Evolutionary conservation across 2,113 vertebrate species (phyloP).

Genomic region (Ornithorhynchus anatinus): DNA sequence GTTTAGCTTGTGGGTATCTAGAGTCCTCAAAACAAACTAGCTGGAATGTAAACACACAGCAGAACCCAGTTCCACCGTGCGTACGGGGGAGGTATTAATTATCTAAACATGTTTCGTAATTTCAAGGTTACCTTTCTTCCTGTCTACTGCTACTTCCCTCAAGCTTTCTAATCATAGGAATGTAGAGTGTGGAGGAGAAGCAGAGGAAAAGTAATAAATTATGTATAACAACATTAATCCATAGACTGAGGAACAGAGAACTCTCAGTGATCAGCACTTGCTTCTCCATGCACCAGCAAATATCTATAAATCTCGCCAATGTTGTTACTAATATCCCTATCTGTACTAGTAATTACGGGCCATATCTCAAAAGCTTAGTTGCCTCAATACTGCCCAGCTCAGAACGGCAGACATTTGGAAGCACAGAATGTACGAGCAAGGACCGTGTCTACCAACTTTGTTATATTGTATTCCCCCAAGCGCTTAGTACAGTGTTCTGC

Average conservation of each 20-base stretch:
- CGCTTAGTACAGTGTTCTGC: too few relatives aligned
- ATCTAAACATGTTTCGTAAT: not conserved
- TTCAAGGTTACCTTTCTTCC: conserved; percentile 20
- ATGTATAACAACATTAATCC: conserved; percentile 46
- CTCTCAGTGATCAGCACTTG: conserved; percentile 40
- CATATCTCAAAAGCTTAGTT: conserved; percentile 50
- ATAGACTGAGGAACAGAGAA: conserved; percentile 46
- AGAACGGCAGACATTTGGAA: conserved; percentile 38
- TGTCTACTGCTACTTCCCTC: not conserved
- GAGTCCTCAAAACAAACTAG: conserved; percentile 10
- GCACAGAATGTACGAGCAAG: conserved; percentile 21
- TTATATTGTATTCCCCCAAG: too few relatives aligned
- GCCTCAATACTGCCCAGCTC: conserved; percentile 22
- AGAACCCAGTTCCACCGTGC: not conserved
- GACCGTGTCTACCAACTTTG: too few relatives aligned
- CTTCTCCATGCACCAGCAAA: conserved; percentile 48
- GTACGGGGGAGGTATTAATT: not conserved
- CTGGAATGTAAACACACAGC: conserved; percentile 29
- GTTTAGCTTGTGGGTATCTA: not conserved
- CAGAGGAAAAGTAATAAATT: conserved; percentile 40
- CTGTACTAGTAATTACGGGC: conserved; percentile 54
- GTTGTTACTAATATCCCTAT: conserved; percentile 52
- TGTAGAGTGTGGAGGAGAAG: conserved; percentile 32
- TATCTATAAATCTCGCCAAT: conserved; percentile 51
- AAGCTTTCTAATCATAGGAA: conserved; percentile 33